phyloP scores from a whole-genome alignment of 2,113 vertebrate species.

The Notechis scutatus region DNA sequence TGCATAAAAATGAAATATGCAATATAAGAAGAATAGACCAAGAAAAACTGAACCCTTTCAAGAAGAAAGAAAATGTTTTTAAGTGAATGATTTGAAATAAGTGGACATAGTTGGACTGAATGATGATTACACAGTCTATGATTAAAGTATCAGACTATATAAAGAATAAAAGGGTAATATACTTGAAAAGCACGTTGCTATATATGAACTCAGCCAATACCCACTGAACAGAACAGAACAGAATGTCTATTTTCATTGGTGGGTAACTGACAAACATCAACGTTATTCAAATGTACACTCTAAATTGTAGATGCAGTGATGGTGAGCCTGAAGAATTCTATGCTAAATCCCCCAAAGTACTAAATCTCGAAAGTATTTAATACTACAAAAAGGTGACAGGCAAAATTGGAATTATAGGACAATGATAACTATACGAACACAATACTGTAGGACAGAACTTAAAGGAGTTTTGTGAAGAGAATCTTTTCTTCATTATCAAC shows the following conservation, averaged over 20 bases:
- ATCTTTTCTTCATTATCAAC: not conserved
- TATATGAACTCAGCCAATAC: not conserved
- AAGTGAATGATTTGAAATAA: not conserved
- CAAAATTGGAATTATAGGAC: not conserved
- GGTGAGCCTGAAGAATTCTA: not conserved
- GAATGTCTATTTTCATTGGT: not conserved
- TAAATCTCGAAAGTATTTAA: not conserved
- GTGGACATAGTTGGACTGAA: not conserved
- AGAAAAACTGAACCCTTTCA: not conserved
- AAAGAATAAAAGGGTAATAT: not conserved
- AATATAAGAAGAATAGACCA: not conserved
- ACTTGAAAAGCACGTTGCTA: not conserved
- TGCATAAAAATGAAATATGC: not conserved
- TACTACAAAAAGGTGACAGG: not conserved
- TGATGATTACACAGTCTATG: not conserved
- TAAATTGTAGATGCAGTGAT: not conserved
- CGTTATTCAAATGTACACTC: not conserved
- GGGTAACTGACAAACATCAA: not conserved
- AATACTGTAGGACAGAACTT: not conserved
- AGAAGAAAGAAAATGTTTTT: not conserved
- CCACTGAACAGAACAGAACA: not conserved
- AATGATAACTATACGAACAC: not conserved
- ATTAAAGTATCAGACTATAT: not conserved
- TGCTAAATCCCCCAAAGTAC: not conserved
- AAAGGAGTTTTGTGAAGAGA: not conserved